These are phyloP conservation scores for Acleris sparsana DNA, from an alignment of 2,888 invertebrate species.

Conservation along the genomic window DNA sequence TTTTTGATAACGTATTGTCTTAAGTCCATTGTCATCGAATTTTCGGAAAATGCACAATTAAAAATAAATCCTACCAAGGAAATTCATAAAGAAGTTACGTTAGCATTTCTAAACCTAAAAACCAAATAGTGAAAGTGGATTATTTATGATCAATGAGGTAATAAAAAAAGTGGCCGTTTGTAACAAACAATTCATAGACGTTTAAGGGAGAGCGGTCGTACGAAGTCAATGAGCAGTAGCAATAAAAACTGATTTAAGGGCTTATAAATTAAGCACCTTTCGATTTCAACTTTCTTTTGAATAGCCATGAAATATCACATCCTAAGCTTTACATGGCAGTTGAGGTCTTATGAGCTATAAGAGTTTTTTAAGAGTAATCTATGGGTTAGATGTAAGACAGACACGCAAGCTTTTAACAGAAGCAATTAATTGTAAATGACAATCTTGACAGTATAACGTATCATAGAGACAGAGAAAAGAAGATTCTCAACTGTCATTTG, in stretches of 20 bases:
- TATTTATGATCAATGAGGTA: constrained; percentile 54
- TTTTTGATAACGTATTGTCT: too few relatives aligned
- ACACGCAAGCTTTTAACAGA: neutral
- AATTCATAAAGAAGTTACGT: constrained; percentile 2
- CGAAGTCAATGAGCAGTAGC: constrained; percentile 46
- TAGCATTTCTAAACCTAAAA: constrained; percentile 38
- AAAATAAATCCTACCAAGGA: neutral
- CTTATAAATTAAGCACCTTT: constrained; percentile 65
- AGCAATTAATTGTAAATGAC: neutral
- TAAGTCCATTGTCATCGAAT: too few relatives aligned
- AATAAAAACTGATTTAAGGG: constrained; percentile 70
- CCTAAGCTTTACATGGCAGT: neutral
- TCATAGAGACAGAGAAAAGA: too few relatives aligned
- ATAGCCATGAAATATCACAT: constrained; percentile 16
- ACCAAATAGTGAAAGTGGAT: constrained; percentile 60
- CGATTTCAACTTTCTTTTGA: constrained; percentile 64
- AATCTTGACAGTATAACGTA: too few relatives aligned
- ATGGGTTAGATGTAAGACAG: neutral
- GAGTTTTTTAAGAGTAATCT: too few relatives aligned
- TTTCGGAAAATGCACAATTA: too few relatives aligned
- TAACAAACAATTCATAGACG: constrained; percentile 48
- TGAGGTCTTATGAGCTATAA: too few relatives aligned
- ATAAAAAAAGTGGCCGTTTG: constrained; percentile 48
- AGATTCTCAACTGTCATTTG: neutral
- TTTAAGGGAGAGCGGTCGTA: constrained; percentile 53